A percentile compares a stretch with the other conserved stretches of the same genome.
Conservation (phyloP, 2,113 vertebrate genomes). For the Perca fluviatilis region DNA sequence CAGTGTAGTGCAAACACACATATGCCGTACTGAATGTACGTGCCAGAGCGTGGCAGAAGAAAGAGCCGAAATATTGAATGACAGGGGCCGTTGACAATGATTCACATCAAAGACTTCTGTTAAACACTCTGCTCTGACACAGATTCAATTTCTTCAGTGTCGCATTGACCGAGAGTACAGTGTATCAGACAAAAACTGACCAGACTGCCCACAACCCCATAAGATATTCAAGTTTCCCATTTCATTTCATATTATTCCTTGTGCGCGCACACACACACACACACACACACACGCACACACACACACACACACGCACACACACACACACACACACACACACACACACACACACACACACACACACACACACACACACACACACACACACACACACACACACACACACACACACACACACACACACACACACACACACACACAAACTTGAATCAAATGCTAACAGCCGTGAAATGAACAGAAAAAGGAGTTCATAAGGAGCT, state of each 20-base stretch:
- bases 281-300: too few relatives aligned
- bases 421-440: slow-evolving; percentile 9
- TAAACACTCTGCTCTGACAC: slow-evolving; percentile 34
- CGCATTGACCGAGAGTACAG: background rate
- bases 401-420: background rate
- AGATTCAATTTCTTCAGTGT: slow-evolving; percentile 22
- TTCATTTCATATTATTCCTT: slow-evolving; percentile 23
- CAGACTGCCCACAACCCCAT: slow-evolving; percentile 8
- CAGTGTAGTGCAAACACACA: slow-evolving; percentile 59
- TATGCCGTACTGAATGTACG: slow-evolving; percentile 46
- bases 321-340: background rate
- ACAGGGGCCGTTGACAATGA: slow-evolving; percentile 27
- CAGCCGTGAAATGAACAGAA: slow-evolving; percentile 54
- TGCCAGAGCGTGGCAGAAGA: slow-evolving; percentile 52
- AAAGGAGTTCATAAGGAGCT: slow-evolving; percentile 31
- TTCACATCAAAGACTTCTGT: slow-evolving; percentile 41
- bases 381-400: too few relatives aligned
- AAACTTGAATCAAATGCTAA: slow-evolving; percentile 34
- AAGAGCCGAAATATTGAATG: slow-evolving; percentile 46
- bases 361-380: too few relatives aligned
- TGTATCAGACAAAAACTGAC: slow-evolving; percentile 19
- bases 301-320: too few relatives aligned
- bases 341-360: background rate
- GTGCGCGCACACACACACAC: too few relatives aligned
- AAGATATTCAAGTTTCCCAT: slow-evolving; percentile 52